Base-by-base conservation (phyloP, 2,888 invertebrate genomes). In the Caenorhabditis angaria region DNA sequence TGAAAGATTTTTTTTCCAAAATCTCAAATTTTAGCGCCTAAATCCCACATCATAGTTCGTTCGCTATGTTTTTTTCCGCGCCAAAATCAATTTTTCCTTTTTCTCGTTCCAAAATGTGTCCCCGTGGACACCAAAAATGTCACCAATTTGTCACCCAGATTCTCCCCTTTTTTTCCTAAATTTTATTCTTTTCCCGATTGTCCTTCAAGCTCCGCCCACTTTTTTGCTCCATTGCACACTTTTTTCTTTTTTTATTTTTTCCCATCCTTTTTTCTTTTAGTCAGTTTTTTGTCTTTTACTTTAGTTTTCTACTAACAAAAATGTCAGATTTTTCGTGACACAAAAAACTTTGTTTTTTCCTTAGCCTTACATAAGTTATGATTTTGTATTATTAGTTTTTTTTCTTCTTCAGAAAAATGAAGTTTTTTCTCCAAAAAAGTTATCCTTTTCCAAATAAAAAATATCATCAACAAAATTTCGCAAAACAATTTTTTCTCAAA, bases 341-440 rank as follows among this genome's bases (percentile, higher is more conserved):
- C 32, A 32, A 41, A 41, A 41, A 41, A 41, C 10, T 10, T 22
- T 24, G 24, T 54, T 20, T 48, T 27, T 60, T 65, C 65, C 59
- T 65, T 65, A 65, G 60, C 60, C 58, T 51, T n/a, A 25, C 50
- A 55, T 22, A 41, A 35, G 27, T 55, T n/a, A 22, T 48, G 48
- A n/a, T n/a, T n/a, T n/a, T n/a, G n/a, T n/a, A n/a, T n/a, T n/a
- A n/a, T n/a, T n/a, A n/a, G n/a, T n/a, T n/a, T n/a, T n/a, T n/a
- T n/a, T n/a, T n/a, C n/a, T n/a, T n/a, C n/a, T n/a, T n/a, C n/a
- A n/a, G n/a, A n/a, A n/a, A n/a, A n/a, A n/a, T n/a, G n/a, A n/a
- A n/a, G n/a, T n/a, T n/a, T n/a, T n/a, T n/a, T n/a, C n/a, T n/a
- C n/a, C n/a, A n/a, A n/a, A n/a, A n/a, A n/a, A n/a, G n/a, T n/a